A percentile compares a stretch with the other conserved stretches of the same genome.
Evolutionary conservation across 2,797 vertebrate species (phyloP).

Genomic region (Tapirus indicus): DNA sequence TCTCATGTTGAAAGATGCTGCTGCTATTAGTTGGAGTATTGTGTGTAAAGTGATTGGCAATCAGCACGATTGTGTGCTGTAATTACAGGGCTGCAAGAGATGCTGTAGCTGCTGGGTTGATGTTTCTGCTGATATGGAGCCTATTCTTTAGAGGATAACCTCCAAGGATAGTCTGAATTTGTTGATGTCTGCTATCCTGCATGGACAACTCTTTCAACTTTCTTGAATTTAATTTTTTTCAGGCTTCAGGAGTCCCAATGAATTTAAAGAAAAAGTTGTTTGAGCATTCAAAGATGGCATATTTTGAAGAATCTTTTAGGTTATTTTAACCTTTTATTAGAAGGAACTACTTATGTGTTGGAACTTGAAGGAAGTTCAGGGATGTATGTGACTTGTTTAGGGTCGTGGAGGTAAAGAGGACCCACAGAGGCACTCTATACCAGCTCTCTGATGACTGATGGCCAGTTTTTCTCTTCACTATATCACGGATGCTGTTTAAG

Average conservation of each 20-base stretch:
- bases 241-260: not conserved
- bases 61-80: not conserved
- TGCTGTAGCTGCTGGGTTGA: not conserved
- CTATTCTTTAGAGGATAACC: not conserved
- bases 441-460: not conserved
- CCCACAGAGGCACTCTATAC: fast-evolving
- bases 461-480: not conserved
- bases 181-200: not conserved
- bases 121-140: not conserved
- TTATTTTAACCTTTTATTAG: not conserved
- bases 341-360: not conserved
- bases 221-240: not conserved
- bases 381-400: not conserved
- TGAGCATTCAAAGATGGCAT: not conserved
- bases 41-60: not conserved
- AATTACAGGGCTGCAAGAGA: not conserved
- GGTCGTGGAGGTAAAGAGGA: no score
- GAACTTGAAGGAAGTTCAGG: not conserved
- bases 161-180: not conserved
- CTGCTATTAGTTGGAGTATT: not conserved
- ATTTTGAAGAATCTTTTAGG: slow-evolving; percentile 23
- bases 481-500: not conserved
- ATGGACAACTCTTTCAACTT: slow-evolving; percentile 1
- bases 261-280: not conserved
- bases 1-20: not conserved